Conservation (phyloP, 2,797 vertebrate species). For the Hirundo rustica region DNA sequence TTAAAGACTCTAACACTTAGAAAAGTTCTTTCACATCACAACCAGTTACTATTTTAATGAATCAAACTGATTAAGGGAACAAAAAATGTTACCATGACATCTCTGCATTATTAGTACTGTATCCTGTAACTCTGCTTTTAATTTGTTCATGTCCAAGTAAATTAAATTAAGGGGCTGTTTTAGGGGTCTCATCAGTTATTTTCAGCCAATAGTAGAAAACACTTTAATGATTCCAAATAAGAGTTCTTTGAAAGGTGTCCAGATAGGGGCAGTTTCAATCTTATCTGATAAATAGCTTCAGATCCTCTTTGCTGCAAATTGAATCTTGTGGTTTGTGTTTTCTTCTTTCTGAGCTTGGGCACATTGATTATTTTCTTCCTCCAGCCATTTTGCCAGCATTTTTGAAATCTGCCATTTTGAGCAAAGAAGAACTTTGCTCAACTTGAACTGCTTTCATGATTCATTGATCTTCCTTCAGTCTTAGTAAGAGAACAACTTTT, state of each 20-base stretch:
- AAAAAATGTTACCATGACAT: background rate
- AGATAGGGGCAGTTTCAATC: background rate
- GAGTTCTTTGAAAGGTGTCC: background rate
- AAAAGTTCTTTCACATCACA: background rate
- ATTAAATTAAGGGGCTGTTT: background rate
- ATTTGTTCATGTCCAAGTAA: background rate
- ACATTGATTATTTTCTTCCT: conserved; percentile 6
- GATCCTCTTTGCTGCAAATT: background rate
- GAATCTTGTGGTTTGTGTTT: background rate
- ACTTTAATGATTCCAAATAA: background rate
- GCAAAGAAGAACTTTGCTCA: background rate
- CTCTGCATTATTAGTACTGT: background rate
- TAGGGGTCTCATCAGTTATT: background rate
- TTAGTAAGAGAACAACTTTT: background rate
- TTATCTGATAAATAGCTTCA: conserved; percentile 3
- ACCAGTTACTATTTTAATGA: background rate
- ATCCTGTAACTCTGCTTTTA: background rate
- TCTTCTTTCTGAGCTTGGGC: background rate
- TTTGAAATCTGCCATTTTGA: background rate
- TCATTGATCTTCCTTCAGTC: background rate
- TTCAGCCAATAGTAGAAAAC: background rate
- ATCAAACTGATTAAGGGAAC: background rate
- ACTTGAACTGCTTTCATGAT: background rate
- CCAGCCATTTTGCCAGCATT: background rate
- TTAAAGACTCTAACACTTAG: background rate